Base-by-base conservation (phyloP, 2,797 vertebrate genomes). In the Epinephelus awoara region DNA sequence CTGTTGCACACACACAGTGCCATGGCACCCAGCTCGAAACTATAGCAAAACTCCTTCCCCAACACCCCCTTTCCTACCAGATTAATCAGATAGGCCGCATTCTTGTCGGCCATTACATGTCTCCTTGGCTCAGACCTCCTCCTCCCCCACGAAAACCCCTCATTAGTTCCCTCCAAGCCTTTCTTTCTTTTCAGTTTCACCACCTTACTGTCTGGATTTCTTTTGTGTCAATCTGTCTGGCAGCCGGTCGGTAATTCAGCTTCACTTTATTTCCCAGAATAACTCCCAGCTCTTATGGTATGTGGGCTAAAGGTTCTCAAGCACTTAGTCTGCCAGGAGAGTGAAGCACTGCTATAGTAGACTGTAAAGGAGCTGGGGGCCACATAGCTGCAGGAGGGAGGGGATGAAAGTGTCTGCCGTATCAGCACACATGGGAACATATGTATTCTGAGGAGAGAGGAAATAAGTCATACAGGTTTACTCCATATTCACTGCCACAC, bases 261-360 rank as follows among this genome's bases (percentile, higher is more conserved):
- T 68, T 75, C 40, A 38, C 71, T 89, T 72, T 82, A 70, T 80
- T 77, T 64, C 63, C 69, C 56, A 52, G 67, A 82, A 80, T 62
- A 75, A 70, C 49, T 72, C 42, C 51, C 42, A n/a, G 55, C 75
- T 79, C 76, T 72, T 49, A 77, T 79, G 85, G 74, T 85, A 91
- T 89, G 68, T 82, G 77, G 86, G 90, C 69, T 79, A 80, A 90
- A 90, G 90, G 79, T 86, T 86, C 69, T 64, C 11, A 38, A 51
- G 61, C 10, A 5, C 23, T 17, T 14, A 79, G 49, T 55, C 59
- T 74, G 59, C 62, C 64, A 64, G 47, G 40, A 70, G 50, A 71
- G 56, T 55, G 27, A 68, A 40, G 72, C 51, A n/a, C 6, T 17
- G 61, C 65, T 58, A 40, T 21, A 47, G 61, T 46, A 18, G 75